phyloP scores from a whole-genome alignment of 92 coral and sea anemone species.

The Galaxea fascicularis region DNA sequence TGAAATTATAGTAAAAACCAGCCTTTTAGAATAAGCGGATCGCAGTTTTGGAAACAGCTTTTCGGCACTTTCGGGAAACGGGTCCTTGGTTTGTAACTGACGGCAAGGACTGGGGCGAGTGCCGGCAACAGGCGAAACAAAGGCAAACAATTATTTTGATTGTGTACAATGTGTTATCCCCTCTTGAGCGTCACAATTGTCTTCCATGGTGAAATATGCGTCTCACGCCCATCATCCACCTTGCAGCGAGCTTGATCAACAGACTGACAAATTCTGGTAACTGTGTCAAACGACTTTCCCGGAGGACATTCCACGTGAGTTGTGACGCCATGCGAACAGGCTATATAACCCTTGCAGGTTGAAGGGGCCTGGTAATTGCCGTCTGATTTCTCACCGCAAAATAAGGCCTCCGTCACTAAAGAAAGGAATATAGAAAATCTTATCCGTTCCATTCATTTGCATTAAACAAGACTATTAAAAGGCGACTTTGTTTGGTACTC shows the following conservation, averaged over 20 bases:
- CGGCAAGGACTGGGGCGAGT: too few relatives aligned
- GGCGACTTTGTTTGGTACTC: too few relatives aligned
- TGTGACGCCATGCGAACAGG: slow-evolving; percentile 63
- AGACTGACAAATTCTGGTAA: slow-evolving; percentile 41
- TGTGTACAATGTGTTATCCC: not conserved
- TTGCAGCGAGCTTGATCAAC: slow-evolving; percentile 33
- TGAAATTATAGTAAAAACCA: too few relatives aligned
- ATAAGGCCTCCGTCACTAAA: slow-evolving; percentile 52
- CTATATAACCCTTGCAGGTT: slow-evolving; percentile 66
- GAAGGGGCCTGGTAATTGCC: slow-evolving; percentile 70
- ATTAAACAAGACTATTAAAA: too few relatives aligned
- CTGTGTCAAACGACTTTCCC: slow-evolving; percentile 57
- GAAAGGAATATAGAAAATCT: not conserved
- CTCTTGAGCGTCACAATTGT: not conserved
- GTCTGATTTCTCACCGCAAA: slow-evolving; percentile 64
- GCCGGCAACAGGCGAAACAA: too few relatives aligned
- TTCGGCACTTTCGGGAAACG: too few relatives aligned
- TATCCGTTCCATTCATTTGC: too few relatives aligned
- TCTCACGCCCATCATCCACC: not conserved
- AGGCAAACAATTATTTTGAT: too few relatives aligned
- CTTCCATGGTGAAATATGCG: not conserved
- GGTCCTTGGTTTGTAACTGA: too few relatives aligned
- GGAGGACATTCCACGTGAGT: slow-evolving; percentile 66
- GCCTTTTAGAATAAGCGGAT: too few relatives aligned
- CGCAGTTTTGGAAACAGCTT: too few relatives aligned